Conservation (phyloP, 2,888 invertebrate genomes). For the Hirtodrosophila histrioides region DNA sequence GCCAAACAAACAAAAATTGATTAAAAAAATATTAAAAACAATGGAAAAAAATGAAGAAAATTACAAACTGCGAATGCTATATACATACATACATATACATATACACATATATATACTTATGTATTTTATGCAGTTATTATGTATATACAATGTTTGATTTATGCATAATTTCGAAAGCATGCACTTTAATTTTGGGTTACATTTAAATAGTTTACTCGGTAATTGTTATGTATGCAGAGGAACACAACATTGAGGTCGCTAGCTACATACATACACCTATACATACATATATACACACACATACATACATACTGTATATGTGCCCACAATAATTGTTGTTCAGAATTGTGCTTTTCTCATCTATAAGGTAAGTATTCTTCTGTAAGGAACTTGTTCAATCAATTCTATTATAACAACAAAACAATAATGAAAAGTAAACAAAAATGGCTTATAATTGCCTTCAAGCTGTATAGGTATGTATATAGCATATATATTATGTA, state of each 20-base stretch:
- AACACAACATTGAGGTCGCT: constrained; percentile 58
- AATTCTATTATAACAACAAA: constrained; percentile 31
- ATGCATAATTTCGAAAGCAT: neutral
- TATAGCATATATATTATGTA: constrained; percentile 1
- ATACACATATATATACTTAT: constrained; percentile 25
- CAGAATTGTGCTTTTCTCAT: constrained; percentile 10
- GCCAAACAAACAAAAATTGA: constrained; percentile 10
- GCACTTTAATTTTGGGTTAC: constrained; percentile 3
- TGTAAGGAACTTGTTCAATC: constrained; percentile 47
- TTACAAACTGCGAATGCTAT: constrained; percentile 54
- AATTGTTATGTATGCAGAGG: constrained; percentile 40
- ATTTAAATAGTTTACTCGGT: constrained; percentile 22
- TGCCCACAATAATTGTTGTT: constrained; percentile 6
- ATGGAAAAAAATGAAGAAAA: constrained; percentile 34
- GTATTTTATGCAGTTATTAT: neutral
- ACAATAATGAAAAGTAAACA: constrained; percentile 6
- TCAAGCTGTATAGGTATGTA: neutral
- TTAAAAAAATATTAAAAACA: constrained; percentile 2
- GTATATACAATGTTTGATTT: constrained; percentile 37
- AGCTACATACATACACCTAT: constrained; percentile 16
- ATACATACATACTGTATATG: neutral
- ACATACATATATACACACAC: neutral
- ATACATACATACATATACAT: constrained; percentile 10
- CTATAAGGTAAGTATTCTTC: constrained; percentile 27
- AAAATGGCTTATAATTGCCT: neutral